A percentile compares a stretch with the other conserved stretches of the same genome.
Evolutionary conservation across 2,113 vertebrate species (phyloP).

Genomic region (Phaetusa simplex): DNA sequence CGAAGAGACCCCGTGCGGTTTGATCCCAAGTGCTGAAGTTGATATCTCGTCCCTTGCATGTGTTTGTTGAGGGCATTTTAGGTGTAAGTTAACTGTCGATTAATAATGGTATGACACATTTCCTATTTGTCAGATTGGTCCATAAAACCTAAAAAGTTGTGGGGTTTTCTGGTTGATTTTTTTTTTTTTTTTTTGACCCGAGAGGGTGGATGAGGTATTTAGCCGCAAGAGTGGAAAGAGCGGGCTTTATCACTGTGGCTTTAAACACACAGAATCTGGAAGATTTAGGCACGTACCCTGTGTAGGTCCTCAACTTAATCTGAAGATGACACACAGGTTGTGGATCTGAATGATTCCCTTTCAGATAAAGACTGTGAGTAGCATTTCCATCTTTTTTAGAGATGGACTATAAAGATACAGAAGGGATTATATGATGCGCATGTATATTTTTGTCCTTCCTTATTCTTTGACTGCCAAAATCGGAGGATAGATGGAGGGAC

Average conservation of each 20-base stretch:
- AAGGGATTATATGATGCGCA: background rate
- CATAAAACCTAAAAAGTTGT: background rate
- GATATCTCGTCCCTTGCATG: fast-evolving
- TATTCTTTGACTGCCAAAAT: background rate
- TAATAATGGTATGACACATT: background rate
- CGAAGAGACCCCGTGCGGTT: background rate
- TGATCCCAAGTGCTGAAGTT: background rate
- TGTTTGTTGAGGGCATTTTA: background rate
- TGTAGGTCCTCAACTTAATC: background rate
- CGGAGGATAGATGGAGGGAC: background rate
- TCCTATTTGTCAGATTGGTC: background rate
- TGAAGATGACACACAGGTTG: fast-evolving
- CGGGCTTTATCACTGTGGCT: background rate
- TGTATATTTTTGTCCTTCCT: background rate
- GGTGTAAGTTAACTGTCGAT: background rate
- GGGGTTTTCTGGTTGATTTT: background rate
- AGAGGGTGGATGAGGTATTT: background rate
- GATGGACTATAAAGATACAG: background rate
- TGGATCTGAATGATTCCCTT: background rate
- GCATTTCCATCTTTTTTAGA: background rate
- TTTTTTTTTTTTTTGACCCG: background rate
- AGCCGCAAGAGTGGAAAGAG: background rate
- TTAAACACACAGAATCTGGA: background rate
- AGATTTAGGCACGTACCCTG: background rate
- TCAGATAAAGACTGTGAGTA: background rate